These are phyloP conservation scores for Caiman crocodilus DNA, from an alignment of 2,797 vertebrate genomes.

Conservation along the genomic window DNA sequence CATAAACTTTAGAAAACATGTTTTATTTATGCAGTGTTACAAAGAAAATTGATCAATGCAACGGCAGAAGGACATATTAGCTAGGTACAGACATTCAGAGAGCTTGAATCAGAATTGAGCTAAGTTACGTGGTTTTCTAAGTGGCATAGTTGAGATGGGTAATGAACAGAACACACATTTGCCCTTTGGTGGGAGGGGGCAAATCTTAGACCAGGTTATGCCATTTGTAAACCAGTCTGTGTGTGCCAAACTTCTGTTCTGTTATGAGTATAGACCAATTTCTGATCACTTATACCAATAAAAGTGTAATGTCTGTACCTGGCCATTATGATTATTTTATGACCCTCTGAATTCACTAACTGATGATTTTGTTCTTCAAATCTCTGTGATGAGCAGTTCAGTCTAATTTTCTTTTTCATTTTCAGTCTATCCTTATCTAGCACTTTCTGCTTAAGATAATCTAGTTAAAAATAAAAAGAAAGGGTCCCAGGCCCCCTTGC, in stretches of 20 bases:
- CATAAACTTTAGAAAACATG: not conserved
- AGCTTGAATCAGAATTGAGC: too few relatives aligned
- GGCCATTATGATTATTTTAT: not conserved
- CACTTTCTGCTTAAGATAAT: slow-evolving; percentile 4
- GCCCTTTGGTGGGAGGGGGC: too few relatives aligned
- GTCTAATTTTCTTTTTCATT: not conserved
- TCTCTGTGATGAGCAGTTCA: not conserved
- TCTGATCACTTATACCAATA: too few relatives aligned
- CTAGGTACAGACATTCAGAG: too few relatives aligned
- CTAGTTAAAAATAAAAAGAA: not conserved
- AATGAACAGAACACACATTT: too few relatives aligned
- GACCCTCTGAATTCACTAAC: not conserved
- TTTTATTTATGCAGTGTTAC: not conserved
- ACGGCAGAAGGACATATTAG: not conserved
- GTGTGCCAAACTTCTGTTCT: too few relatives aligned
- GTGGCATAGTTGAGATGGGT: too few relatives aligned
- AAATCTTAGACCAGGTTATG: too few relatives aligned
- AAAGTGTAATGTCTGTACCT: too few relatives aligned
- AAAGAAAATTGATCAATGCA: not conserved
- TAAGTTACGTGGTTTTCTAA: too few relatives aligned
- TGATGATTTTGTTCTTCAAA: slow-evolving; percentile 6
- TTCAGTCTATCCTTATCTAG: not conserved
- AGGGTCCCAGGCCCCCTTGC: not conserved
- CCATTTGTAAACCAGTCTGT: too few relatives aligned
- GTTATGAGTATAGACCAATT: too few relatives aligned